Conservation (phyloP, 1,140 invertebrate genomes). For the Sycophila sp. region DNA sequence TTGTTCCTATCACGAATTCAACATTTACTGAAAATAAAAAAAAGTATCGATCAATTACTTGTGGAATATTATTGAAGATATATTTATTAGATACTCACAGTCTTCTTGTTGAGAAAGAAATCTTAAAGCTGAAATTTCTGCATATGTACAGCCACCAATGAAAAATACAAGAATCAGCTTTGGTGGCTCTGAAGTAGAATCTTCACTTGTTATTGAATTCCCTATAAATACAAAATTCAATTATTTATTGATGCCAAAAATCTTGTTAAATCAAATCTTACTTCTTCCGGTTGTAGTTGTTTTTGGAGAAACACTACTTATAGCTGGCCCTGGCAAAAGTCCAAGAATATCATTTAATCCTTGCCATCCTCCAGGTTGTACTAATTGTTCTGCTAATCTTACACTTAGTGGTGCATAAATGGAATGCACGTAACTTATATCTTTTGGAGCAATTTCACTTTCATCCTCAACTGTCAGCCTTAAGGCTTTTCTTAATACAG, state of each 20-base stretch:
- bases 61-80: slow-evolving; percentile 17
- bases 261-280: slow-evolving; percentile 57
- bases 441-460: slow-evolving; percentile 83
- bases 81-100: slow-evolving; percentile 63
- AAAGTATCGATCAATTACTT: slow-evolving; percentile 29
- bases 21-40: slow-evolving; percentile 75
- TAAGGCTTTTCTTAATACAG: slow-evolving; percentile 78
- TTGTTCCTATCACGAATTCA: slow-evolving; percentile 93
- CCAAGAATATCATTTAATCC: slow-evolving; percentile 76
- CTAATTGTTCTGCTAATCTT: slow-evolving; percentile 85
- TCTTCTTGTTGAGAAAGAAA: slow-evolving; percentile 94
- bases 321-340: slow-evolving; percentile 71
- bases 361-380: slow-evolving; percentile 85
- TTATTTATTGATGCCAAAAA: slow-evolving; percentile 51
- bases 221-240: slow-evolving; percentile 50
- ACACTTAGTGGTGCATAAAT: slow-evolving; percentile 95
- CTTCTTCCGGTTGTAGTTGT: slow-evolving; percentile 65
- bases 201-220: slow-evolving; percentile 73
- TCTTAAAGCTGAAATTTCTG: slow-evolving; percentile 92
- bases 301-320: slow-evolving; percentile 50
- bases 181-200: slow-evolving; percentile 74
- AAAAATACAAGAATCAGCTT: slow-evolving; percentile 93
- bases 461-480: slow-evolving; percentile 88
- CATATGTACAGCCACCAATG: slow-evolving; percentile 95
- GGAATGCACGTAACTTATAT: slow-evolving; percentile 93